Evolutionary conservation across 2,113 vertebrate genomes (phyloP), one percentile per base, ranked within the genome.

Genomic region (Gambusia affinis): DNA sequence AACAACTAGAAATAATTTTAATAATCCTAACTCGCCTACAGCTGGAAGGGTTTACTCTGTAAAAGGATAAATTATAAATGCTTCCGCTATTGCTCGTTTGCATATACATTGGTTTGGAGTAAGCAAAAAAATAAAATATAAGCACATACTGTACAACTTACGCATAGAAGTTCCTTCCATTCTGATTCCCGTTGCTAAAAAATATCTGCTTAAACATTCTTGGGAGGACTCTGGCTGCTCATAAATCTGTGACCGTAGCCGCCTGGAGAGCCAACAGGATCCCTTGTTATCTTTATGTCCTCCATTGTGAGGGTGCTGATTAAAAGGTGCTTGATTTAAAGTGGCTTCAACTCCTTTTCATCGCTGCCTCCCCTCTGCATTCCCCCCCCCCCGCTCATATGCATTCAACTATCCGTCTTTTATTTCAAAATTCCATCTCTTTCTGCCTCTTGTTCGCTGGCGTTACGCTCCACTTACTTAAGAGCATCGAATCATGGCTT

Each of bases 311-410:
- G 60, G 37, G 27, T 15, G 7, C 67, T 83, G 81, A 88, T 87
- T 86, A 86, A 90, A 89, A 88, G 76, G 82, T 92, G 78, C 76
- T 87, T 82, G 75, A 79, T 86, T 88, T 80, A 85, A 89, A 92
- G 88, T 87, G 79, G 63, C 64, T 75, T 70, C 70, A 35, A 57
- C 68, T 79, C 68, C 73, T 47, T 17, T 67, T 77, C 29, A 19
- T 73, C 54, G 73, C 57, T 67, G 12, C 44, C 62, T 74, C 44
- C 64, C 29, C 22, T 79, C 61, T 24, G 37, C 42, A 82, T 80
- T 85, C 83, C 73, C 71, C 44, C 82, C 71, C 44, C 82, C 75
- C 62, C 0, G 0, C 39, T 75, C 62, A 8, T 77, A 76, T 29
- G 62, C 54, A 29, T 74, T 77, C 27, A 14, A 3, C 5, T 47